Evolutionary conservation across 2,888 invertebrate genomes (phyloP).

Genomic region (Drosophila macrospina): DNA sequence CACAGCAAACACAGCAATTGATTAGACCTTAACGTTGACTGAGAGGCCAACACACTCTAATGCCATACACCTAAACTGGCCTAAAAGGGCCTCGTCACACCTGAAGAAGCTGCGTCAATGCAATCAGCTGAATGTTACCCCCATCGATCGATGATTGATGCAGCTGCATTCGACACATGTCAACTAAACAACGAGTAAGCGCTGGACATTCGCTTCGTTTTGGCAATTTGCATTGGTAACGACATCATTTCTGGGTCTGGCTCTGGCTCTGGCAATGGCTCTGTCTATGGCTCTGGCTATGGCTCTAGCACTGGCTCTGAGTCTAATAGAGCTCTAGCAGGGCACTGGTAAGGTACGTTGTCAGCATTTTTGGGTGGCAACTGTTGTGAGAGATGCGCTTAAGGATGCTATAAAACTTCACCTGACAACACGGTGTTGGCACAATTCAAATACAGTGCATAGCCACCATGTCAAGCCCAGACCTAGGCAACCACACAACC

Average conservation of each 20-base stretch:
- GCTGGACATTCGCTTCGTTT: conserved; percentile 3
- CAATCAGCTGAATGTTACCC: conserved; percentile 1
- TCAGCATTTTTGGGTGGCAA: conserved; percentile 11
- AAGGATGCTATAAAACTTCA: conserved; percentile 22
- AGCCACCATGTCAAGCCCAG: conserved; percentile 2
- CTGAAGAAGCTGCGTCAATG: conserved; percentile 11
- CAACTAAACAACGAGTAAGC: conserved; percentile 13
- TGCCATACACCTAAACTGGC: not conserved
- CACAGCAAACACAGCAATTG: conserved; percentile 29
- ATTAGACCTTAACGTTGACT: conserved; percentile 20
- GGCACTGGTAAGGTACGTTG: no score
- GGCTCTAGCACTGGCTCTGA: no score
- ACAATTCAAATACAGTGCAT: conserved; percentile 4
- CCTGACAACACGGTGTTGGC: conserved; percentile 23
- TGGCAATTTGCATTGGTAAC: conserved; percentile 14
- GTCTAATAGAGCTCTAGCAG: no score
- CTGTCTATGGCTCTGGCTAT: no score
- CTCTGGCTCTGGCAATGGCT: not conserved
- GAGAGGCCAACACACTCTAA: not conserved
- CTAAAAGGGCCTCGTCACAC: not conserved
- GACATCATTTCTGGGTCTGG: not conserved
- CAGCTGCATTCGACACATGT: conserved; percentile 25
- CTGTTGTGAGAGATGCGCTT: conserved; percentile 10
- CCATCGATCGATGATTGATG: no score
- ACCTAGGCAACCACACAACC: not conserved